Conservation (phyloP, 2,113 vertebrate genomes). For the Sturnira hondurensis region DNA sequence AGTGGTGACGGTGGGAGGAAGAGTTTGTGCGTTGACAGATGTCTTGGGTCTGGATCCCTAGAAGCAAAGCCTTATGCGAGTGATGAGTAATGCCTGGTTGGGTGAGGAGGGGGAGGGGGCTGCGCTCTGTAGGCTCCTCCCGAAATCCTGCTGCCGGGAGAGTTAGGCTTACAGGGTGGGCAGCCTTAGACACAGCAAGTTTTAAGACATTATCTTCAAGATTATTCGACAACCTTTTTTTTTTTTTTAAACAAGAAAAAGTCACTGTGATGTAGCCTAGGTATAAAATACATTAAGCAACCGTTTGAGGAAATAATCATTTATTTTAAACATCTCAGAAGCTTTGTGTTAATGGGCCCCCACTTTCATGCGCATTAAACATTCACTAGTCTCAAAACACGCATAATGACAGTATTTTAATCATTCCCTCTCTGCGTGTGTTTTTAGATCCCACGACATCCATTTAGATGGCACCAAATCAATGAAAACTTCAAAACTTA, state of each 20-base stretch:
- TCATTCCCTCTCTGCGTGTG: background rate
- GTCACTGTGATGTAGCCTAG: background rate
- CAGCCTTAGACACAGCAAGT: background rate
- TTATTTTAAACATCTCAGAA: constrained; percentile 78
- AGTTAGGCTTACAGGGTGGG: background rate
- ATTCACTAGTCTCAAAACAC: constrained; percentile 41
- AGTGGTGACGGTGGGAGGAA: background rate
- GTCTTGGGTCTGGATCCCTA: background rate
- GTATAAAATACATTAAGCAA: constrained; percentile 29
- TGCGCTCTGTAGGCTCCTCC: background rate
- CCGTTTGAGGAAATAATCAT: constrained; percentile 46
- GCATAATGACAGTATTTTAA: background rate
- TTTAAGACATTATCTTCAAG: background rate
- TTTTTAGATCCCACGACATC: constrained; percentile 6
- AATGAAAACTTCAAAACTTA: constrained; percentile 37
- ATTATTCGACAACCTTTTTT: background rate
- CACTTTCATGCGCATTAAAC: constrained; percentile 41
- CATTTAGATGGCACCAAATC: constrained; percentile 37
- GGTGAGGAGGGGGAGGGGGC: background rate
- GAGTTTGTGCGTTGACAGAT: background rate
- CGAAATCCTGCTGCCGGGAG: background rate
- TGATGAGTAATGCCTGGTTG: background rate
- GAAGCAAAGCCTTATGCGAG: background rate
- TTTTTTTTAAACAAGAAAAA: background rate
- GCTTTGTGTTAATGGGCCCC: constrained; percentile 62